Evolutionary conservation across 1,140 invertebrate species (phyloP), one percentile per base, ranked within the genome.

Genomic region (Macrostomum lignano): DNA sequence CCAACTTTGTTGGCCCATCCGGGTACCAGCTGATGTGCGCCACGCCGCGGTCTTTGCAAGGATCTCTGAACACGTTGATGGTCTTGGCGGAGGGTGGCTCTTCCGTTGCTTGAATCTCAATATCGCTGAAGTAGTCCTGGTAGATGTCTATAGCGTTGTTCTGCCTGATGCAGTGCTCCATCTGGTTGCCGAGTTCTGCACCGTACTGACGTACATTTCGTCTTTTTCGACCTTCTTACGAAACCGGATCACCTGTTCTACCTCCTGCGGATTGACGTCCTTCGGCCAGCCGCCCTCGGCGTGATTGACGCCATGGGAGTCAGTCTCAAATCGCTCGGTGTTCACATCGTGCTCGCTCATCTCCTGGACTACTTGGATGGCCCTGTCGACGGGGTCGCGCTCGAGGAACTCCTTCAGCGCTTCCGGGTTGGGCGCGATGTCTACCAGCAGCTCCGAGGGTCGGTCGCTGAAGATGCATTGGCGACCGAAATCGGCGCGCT

Each of bases 201-300:
- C 71, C 30, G 74, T 70, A 37, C 72, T 71, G 44, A 76, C 70
- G 44, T 81, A 91, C 22, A 68, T 62, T 51, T 93, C 82, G 55
- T 93, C 82, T 55, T 91, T 91, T 58, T 91, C 81, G 25, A 88
- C 71, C 61, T 91, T 91, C 28, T 86, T 71, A 43, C 77, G 64
- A 47, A 77, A 91, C 44, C 78, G 62, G 2, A 72, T 62, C 3
- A 70, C 74, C 48, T 82, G 76, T 58, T 93, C 82, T 2, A 71
- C 64, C 49, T 93, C 82, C 21, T 69, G 64, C 46, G 70, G 69
- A 45, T 84, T 84, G 29, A 93, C 69, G 46, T 91, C 82, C 60
- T 82, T 84, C 0, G 82, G 81, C 84, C 84, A 93, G 2, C 82
- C 84, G 17, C 84, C 84, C 61, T 93, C 84, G 3, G 70, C 66